Conservation (phyloP, 2,113 vertebrate species). For the Tupaia tana region DNA sequence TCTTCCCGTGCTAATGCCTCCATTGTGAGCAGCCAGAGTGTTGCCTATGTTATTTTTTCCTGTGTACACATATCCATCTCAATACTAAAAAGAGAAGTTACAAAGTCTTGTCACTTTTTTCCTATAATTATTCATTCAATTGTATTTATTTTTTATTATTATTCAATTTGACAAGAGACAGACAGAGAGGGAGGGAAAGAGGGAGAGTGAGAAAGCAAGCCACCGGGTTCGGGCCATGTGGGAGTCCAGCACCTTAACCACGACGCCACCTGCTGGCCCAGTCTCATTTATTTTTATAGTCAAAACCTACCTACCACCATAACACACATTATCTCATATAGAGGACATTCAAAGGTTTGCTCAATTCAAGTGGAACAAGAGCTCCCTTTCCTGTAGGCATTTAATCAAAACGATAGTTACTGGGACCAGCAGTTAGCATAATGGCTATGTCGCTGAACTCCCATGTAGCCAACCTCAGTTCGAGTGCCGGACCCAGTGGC, state of each 20-base stretch:
- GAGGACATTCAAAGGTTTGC: not conserved
- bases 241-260: no score
- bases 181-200: no score
- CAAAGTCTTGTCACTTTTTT: no score
- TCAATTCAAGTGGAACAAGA: not conserved
- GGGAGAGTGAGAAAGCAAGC: no score
- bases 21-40: not conserved
- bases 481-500: no score
- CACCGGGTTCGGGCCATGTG: no score
- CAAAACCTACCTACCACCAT: not conserved
- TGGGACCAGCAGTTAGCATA: not conserved
- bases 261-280: not conserved
- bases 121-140: no score
- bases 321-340: not conserved
- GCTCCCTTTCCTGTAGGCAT: not conserved
- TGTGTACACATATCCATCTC: not conserved
- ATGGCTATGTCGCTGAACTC: no score
- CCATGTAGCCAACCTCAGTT: no score
- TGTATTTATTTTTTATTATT: no score
- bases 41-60: not conserved
- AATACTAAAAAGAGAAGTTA: not conserved
- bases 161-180: no score
- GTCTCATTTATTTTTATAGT: not conserved
- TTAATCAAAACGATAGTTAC: not conserved
- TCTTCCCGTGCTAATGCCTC: not conserved